Evolutionary conservation across 1,140 invertebrate genomes (phyloP).

Genomic region (Dermatophagoides farinae): DNA sequence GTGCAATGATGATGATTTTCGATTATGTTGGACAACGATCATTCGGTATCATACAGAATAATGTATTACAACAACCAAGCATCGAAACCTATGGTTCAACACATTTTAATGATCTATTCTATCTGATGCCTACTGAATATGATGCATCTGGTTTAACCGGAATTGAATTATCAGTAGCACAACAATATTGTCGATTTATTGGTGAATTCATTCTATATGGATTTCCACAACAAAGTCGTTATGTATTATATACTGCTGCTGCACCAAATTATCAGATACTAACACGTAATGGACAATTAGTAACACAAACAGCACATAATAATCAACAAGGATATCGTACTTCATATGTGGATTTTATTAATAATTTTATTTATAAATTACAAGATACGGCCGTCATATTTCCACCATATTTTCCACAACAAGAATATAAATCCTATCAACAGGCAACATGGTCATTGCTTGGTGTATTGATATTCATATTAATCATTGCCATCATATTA

Average conservation of each 20-base stretch:
- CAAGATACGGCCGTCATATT: not conserved
- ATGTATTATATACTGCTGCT: not conserved
- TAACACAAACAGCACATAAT: not conserved
- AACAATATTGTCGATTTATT: not conserved
- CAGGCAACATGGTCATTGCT: constrained; percentile 12
- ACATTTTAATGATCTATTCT: constrained; percentile 13
- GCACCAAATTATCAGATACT: not conserved
- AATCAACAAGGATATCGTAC: constrained; percentile 1
- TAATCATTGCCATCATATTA: not conserved
- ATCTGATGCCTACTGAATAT: constrained; percentile 9
- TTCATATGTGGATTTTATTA: not conserved
- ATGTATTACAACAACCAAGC: not conserved
- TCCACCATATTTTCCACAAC: constrained; percentile 12
- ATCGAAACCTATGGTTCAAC: constrained; percentile 11
- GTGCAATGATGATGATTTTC: constrained; percentile 4
- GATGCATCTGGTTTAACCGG: not conserved
- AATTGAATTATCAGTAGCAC: not conserved
- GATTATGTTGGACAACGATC: constrained; percentile 12
- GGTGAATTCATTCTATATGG: not conserved
- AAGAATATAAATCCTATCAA: constrained; percentile 9
- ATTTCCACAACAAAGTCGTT: not conserved
- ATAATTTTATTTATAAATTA: constrained; percentile 4
- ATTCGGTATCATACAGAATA: constrained; percentile 10
- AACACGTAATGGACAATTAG: not conserved
- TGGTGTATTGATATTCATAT: constrained; percentile 4